Evolutionary conservation across 53 echinoderm and acorn worm genomes (phyloP).

Genomic region (Astropecten irregularis): DNA sequence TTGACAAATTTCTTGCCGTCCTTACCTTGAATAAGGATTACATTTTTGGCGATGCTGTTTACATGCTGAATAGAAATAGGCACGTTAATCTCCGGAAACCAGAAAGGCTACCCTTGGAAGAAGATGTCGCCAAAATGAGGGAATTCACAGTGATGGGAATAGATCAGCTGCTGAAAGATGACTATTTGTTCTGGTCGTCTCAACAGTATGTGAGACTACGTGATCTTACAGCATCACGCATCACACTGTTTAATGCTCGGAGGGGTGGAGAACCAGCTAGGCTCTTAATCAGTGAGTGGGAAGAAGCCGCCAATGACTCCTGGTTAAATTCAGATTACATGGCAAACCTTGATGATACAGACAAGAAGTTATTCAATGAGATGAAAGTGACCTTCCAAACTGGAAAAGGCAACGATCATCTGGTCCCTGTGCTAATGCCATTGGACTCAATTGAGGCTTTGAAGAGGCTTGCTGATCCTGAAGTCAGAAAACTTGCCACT

Average conservation of each 20-base stretch:
- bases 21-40: slow-evolving; percentile 14
- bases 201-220: neutral
- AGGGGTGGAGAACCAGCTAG: slow-evolving; percentile 48
- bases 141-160: neutral
- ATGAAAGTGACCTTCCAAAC: slow-evolving; percentile 32
- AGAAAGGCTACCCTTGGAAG: slow-evolving; percentile 10
- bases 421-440: neutral
- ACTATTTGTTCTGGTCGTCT: neutral
- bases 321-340: slow-evolving; percentile 17
- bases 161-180: neutral
- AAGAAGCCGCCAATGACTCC: neutral
- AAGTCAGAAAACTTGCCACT: neutral
- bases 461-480: neutral
- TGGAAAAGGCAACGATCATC: slow-evolving; percentile 34
- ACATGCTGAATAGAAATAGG: slow-evolving; percentile 1
- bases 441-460: neutral
- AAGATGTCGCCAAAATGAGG: slow-evolving; percentile 9
- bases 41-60: slow-evolving; percentile 31
- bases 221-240: neutral
- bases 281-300: slow-evolving; percentile 4
- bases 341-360: neutral
- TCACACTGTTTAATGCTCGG: neutral
- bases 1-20: slow-evolving; percentile 4
- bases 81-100: slow-evolving; percentile 8
- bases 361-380: neutral